These are phyloP conservation scores for Stenichneumon culpator DNA, from an alignment of 2,888 invertebrate species.

Conservation along the genomic window DNA sequence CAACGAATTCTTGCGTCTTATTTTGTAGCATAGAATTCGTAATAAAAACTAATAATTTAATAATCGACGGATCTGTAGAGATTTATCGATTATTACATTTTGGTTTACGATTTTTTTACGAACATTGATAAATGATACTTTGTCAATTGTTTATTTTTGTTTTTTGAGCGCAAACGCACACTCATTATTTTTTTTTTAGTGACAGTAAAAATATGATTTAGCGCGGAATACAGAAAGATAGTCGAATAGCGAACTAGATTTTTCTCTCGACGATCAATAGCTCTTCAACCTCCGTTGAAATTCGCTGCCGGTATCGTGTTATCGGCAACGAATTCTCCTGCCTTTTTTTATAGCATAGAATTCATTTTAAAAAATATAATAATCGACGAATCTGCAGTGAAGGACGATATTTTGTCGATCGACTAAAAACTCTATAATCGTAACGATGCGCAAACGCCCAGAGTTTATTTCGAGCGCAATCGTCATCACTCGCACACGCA, in stretches of 20 bases:
- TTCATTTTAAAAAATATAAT: no score
- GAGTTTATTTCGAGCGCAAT: background rate
- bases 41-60: no score
- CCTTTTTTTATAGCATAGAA: no score
- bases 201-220: constrained; percentile 13
- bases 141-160: background rate
- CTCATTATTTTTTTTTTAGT: background rate
- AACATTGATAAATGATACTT: no score
- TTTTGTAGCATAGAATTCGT: no score
- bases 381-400: background rate
- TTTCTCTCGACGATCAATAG: constrained; percentile 12
- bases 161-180: background rate
- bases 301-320: no score
- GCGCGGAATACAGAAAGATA: constrained; percentile 25
- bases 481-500: background rate
- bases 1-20: no score
- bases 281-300: no score
- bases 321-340: no score
- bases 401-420: background rate
- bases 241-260: constrained; percentile 59
- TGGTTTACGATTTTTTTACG: no score
- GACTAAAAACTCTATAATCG: background rate
- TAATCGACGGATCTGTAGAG: no score
- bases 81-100: no score
- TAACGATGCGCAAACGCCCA: background rate